These are phyloP conservation scores for Leistus spinibarbis DNA, from an alignment of 2,888 invertebrate genomes.

Conservation along the genomic window DNA sequence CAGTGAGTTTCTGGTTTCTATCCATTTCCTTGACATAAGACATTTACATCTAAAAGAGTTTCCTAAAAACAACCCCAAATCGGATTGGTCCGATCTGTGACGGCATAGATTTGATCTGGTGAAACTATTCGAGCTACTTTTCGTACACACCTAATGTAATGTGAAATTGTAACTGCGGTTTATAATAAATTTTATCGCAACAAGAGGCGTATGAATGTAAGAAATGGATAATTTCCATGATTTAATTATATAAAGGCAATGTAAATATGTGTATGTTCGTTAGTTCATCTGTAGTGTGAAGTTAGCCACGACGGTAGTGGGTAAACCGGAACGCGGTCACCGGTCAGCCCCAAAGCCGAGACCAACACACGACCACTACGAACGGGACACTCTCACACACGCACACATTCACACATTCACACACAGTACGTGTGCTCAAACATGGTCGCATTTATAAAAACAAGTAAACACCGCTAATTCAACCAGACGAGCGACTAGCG, in stretches of 20 bases:
- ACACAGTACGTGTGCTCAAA: background rate
- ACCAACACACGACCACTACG: background rate
- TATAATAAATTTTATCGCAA: background rate
- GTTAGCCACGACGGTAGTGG: conserved; percentile 1
- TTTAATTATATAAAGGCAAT: background rate
- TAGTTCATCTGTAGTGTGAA: background rate
- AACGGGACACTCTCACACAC: background rate
- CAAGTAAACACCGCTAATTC: background rate
- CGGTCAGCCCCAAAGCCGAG: conserved; percentile 12
- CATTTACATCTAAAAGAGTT: too few relatives aligned
- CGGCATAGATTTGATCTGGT: too few relatives aligned
- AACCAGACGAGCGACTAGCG: background rate
- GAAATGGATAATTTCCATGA: background rate
- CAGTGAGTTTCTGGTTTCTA: too few relatives aligned
- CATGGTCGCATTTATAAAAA: background rate
- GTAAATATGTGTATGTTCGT: background rate
- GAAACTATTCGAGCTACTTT: too few relatives aligned
- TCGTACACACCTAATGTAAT: too few relatives aligned
- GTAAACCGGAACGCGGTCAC: background rate
- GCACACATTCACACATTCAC: conserved; percentile 4
- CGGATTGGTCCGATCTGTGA: too few relatives aligned
- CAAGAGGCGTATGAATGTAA: background rate
- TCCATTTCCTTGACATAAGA: too few relatives aligned
- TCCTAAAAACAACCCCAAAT: too few relatives aligned
- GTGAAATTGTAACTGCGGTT: too few relatives aligned